Base-by-base conservation (phyloP, 1,140 invertebrate species). In the Frieseomelitta varia region DNA sequence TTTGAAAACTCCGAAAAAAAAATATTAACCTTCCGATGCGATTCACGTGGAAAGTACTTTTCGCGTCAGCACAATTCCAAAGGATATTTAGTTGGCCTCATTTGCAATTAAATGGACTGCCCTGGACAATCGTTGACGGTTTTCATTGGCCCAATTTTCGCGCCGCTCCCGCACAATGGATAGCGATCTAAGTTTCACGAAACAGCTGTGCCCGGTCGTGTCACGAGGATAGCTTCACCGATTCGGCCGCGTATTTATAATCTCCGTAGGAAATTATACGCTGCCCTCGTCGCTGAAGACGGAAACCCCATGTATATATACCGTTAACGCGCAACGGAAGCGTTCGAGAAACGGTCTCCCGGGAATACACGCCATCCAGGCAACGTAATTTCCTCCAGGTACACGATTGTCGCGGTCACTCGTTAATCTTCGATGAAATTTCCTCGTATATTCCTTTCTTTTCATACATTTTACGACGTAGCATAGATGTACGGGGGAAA, bases 311-410 rank as follows among this genome's bases (percentile, higher is more conserved):
- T 21, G 73, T 58, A 55, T 67, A 55, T n/a, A 51, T 61, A 53
- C 72, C 80, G 80, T 81, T 81, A 81, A 81, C 55, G 78, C 71
- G 72, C 61, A 17, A 55, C 73, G 73, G 73, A 75, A 75, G 73
- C 30, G 55, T 58, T 58, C 73, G 73, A 58, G 72, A 56, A 74
- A 34, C 53, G 72, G 72, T 56, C 72, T 53, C 72, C 51, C 27
- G 72, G 27, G 27, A 30, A 65, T 51, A 65, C 56, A 51, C 58
- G 39, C 39, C 55, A 58, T 21, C 53, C 73, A 34, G 21, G 39
- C 73, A 8, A 17, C 73, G 73, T 75, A 74, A 75, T 75, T 75
- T 75, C 55, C 73, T 75, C 55, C 27, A 39, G 10, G 34, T 21
- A 39, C 53, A 30, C 27, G 53, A 30, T 56, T 74, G 34, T 56